phyloP scores from a whole-genome alignment of 1,140 invertebrate species.

The Paraescarpia echinospica region DNA sequence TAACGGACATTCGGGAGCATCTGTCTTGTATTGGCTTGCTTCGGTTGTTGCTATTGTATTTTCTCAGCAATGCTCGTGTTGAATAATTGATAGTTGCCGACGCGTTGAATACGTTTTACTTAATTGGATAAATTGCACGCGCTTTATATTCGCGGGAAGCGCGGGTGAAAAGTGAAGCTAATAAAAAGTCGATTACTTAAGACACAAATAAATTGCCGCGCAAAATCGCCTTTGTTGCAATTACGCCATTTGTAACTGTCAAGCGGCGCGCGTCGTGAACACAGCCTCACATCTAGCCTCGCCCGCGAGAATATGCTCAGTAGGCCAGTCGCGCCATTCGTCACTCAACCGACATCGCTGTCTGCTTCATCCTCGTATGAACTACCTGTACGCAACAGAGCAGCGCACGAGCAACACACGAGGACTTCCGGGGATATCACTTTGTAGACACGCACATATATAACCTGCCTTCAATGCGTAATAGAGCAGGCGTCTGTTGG shows the following conservation, averaged over 20 bases:
- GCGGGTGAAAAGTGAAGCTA: conserved; percentile 3
- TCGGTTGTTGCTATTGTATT: not conserved
- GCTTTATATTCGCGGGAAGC: not conserved
- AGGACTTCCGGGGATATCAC: not conserved
- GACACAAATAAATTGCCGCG: not conserved
- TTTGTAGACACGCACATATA: not conserved
- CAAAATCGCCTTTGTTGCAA: not conserved
- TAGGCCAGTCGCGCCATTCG: too few relatives aligned
- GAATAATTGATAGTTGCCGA: not conserved
- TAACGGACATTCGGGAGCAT: not conserved
- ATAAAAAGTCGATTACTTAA: conserved; percentile 6
- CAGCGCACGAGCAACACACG: not conserved
- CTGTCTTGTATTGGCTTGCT: not conserved
- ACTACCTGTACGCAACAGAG: not conserved
- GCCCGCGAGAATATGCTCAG: too few relatives aligned
- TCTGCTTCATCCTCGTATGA: not conserved
- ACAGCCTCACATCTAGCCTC: too few relatives aligned
- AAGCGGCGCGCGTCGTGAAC: not conserved
- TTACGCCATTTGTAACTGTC: not conserved
- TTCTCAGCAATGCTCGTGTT: not conserved
- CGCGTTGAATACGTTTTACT: not conserved
- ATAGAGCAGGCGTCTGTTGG: too few relatives aligned
- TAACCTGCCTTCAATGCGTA: not conserved
- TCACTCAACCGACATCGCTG: too few relatives aligned
- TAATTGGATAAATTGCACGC: conserved; percentile 1